These are phyloP conservation scores for Psittacula cyanocephala DNA, from an alignment of 2,113 vertebrate species.

Conservation along the genomic window DNA sequence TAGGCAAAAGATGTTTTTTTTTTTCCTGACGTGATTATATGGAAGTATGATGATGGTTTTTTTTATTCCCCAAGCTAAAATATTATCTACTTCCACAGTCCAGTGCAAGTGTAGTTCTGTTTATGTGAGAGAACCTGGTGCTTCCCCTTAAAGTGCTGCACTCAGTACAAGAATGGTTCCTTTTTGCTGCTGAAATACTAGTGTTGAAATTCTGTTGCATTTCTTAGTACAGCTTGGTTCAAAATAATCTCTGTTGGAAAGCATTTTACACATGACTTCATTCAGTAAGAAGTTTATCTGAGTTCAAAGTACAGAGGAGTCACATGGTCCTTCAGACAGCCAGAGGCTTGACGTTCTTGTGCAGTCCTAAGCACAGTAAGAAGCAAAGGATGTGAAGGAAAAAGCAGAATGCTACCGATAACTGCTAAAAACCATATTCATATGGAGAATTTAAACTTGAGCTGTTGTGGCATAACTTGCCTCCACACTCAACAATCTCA, in stretches of 20 bases:
- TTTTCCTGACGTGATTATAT: neutral
- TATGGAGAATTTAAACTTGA: neutral
- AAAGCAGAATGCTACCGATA: neutral
- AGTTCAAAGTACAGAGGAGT: conserved; percentile 59
- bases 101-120: neutral
- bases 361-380: neutral
- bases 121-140: neutral
- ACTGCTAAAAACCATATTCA: neutral
- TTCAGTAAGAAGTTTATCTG: conserved; percentile 59
- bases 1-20: neutral
- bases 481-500: neutral
- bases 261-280: conserved; percentile 47
- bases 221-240: conserved; percentile 40
- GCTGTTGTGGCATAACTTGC: neutral
- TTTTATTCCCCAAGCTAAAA: neutral
- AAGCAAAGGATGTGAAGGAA: neutral
- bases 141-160: fast-evolving
- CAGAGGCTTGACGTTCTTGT: neutral
- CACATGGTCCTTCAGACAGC: conserved; percentile 3
- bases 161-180: neutral
- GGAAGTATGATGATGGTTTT: neutral
- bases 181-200: neutral
- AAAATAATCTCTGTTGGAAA: conserved; percentile 48
- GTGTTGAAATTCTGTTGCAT: conserved; percentile 33
- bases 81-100: neutral